Evolutionary conservation across 1,140 invertebrate genomes (phyloP).

Genomic region (Tetranychus urticae): DNA sequence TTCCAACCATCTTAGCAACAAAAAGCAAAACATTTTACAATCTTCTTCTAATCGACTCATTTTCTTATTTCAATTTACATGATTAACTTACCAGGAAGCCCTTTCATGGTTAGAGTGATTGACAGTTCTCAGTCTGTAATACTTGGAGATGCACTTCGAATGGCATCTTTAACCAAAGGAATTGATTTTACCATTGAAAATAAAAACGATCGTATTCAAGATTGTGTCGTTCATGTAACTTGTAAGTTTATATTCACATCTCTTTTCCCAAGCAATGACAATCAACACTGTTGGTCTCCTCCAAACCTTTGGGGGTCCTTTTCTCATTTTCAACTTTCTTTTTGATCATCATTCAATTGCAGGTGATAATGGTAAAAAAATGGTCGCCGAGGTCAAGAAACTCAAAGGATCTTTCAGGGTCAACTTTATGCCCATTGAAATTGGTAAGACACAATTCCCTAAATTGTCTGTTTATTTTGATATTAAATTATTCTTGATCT

Average conservation of each 20-base stretch:
- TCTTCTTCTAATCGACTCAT: no score
- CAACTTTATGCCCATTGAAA: conserved; percentile 50
- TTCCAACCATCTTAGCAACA: background rate
- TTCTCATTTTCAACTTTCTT: background rate
- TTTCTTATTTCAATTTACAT: background rate
- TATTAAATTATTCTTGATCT: no score
- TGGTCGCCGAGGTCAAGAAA: background rate
- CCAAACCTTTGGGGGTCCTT: background rate
- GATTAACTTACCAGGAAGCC: conserved; percentile 35
- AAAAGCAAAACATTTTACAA: background rate
- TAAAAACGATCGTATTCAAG: conserved; percentile 19
- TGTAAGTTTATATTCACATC: conserved; percentile 17
- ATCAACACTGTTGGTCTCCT: background rate
- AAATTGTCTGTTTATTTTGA: no score
- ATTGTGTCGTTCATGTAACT: conserved; percentile 23
- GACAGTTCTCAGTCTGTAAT: conserved; percentile 33
- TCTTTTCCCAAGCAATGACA: background rate
- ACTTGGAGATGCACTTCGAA: conserved; percentile 32
- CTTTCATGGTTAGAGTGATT: conserved; percentile 45
- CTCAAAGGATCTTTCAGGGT: conserved; percentile 7
- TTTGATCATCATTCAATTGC: conserved; percentile 16
- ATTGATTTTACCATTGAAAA: conserved; percentile 36
- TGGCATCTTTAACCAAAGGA: conserved; percentile 30
- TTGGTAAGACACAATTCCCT: conserved; percentile 25
- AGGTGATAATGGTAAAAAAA: conserved; percentile 45